These are phyloP conservation scores for Parus major DNA, from an alignment of 2,113 vertebrate species.

Conservation along the genomic window DNA sequence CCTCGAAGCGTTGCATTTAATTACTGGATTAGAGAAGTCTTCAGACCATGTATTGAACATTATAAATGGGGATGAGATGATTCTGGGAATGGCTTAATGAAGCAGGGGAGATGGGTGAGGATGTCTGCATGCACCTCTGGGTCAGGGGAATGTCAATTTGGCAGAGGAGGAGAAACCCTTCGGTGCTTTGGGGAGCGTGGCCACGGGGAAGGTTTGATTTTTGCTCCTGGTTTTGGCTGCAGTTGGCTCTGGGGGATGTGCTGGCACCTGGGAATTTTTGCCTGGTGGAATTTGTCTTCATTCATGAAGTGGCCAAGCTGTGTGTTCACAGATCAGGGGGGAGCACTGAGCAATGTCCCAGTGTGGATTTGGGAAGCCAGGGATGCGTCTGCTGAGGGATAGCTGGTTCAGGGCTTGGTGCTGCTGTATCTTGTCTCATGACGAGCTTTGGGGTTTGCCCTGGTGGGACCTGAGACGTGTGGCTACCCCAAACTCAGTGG, in stretches of 20 bases:
- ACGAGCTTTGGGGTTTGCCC: neutral
- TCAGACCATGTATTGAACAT: constrained; percentile 74
- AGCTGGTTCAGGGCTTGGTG: neutral
- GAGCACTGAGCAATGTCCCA: neutral
- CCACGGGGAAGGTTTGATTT: constrained; percentile 56
- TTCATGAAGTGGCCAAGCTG: neutral
- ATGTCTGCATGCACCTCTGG: constrained; percentile 71
- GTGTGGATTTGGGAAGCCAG: neutral
- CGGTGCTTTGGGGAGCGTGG: neutral
- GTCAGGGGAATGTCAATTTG: constrained; percentile 68
- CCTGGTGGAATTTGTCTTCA: neutral
- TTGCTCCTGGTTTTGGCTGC: constrained; percentile 60
- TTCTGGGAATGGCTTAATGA: constrained; percentile 83
- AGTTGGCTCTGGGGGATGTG: constrained; percentile 9
- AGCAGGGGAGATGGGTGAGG: constrained; percentile 70
- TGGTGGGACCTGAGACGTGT: neutral
- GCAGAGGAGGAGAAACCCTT: constrained; percentile 43
- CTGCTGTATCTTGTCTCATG: fast-evolving
- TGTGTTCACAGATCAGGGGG: neutral
- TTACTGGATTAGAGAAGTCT: constrained; percentile 77
- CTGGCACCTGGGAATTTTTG: neutral
- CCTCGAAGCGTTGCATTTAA: constrained; percentile 68
- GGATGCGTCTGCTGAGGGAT: neutral
- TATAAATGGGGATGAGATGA: constrained; percentile 80
- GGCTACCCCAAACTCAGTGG: fast-evolving